Percentiles rank a stretch among this genome's conserved stretches.
Evolutionary conservation across 2,888 invertebrate genomes (phyloP).

Genomic region (Charanyca ferruginea): DNA sequence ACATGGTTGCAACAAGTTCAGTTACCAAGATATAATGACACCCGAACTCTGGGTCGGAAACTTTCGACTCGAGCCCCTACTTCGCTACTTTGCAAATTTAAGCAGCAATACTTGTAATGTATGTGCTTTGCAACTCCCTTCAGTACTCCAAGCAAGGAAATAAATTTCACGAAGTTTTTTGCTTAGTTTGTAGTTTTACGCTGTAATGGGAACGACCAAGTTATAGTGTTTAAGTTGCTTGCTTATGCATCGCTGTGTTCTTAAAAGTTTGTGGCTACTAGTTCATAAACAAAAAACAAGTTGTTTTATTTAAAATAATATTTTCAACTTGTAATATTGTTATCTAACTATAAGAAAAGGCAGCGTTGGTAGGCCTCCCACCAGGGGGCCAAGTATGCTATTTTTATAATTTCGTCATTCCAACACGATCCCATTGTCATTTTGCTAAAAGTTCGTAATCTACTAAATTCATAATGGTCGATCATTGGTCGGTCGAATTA

Average conservation of each 20-base stretch:
- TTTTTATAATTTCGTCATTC: too few relatives aligned
- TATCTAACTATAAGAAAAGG: too few relatives aligned
- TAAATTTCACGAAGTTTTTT: slow-evolving; percentile 56
- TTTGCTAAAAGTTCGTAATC: too few relatives aligned
- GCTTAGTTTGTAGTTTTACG: slow-evolving; percentile 52
- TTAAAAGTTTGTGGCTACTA: slow-evolving; percentile 11
- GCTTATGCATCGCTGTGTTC: slow-evolving; percentile 35
- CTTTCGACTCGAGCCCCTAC: slow-evolving; percentile 43
- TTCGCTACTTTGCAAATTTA: slow-evolving; percentile 61
- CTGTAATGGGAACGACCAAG: slow-evolving; percentile 39
- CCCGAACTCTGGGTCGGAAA: slow-evolving; percentile 44
- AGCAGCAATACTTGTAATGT: slow-evolving; percentile 64
- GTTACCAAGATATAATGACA: slow-evolving; percentile 58
- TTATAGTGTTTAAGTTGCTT: slow-evolving; percentile 42
- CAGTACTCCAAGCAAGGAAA: slow-evolving; percentile 40
- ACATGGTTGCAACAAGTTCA: slow-evolving; percentile 55
- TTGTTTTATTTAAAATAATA: neutral
- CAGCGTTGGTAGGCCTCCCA: too few relatives aligned
- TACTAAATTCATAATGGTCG: too few relatives aligned
- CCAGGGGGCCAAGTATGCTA: too few relatives aligned
- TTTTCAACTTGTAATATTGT: too few relatives aligned
- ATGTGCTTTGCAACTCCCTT: slow-evolving; percentile 52
- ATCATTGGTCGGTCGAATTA: too few relatives aligned
- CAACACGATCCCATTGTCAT: too few relatives aligned
- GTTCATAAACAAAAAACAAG: slow-evolving; percentile 14